Evolutionary conservation across 2,888 invertebrate genomes (phyloP).

Genomic region (Bellardia bayeri): DNA sequence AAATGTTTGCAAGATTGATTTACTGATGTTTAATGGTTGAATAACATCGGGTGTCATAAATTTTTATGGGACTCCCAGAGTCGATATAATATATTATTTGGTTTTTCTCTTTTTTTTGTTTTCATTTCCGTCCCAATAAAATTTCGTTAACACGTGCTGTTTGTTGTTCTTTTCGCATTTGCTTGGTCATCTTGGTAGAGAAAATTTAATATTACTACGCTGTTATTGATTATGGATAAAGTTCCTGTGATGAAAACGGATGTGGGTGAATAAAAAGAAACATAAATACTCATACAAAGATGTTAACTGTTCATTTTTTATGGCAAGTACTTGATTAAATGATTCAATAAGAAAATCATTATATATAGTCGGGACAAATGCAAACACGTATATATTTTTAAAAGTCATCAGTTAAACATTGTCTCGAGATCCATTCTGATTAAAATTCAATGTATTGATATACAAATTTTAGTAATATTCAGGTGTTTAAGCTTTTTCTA

Average conservation of each 20-base stretch:
- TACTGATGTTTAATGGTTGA: constrained; percentile 59
- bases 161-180: background rate
- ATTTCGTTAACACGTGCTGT: constrained; percentile 47
- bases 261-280: constrained; percentile 6
- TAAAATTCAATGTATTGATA: too few species aligned
- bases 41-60: constrained; percentile 64
- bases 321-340: background rate
- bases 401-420: too few species aligned
- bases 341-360: background rate
- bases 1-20: constrained; percentile 71
- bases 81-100: background rate
- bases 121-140: constrained; percentile 22
- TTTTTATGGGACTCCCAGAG: constrained; percentile 28
- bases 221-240: constrained; percentile 52
- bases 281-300: background rate
- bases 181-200: background rate
- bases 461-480: too few species aligned
- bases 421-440: too few species aligned
- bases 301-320: background rate
- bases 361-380: too few species aligned
- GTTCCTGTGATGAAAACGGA: background rate
- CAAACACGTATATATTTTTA: too few species aligned
- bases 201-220: background rate
- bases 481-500: too few species aligned
- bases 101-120: background rate